Conservation (phyloP, 2,888 invertebrate species). For the Macrosoma leucophasiata region DNA sequence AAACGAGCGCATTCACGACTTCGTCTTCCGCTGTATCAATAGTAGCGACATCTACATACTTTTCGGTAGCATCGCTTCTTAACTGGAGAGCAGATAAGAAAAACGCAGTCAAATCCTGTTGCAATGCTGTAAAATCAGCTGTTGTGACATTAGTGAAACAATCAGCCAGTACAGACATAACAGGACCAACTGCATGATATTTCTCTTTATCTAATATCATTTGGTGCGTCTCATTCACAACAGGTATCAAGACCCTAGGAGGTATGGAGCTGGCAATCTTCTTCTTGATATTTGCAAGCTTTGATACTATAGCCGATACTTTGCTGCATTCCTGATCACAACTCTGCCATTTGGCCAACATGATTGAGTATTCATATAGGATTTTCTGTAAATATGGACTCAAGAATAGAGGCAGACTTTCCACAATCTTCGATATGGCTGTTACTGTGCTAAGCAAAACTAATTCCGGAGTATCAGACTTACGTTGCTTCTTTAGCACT, state of each 20-base stretch:
- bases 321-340: constrained; percentile 66
- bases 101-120: constrained; percentile 82
- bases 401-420: constrained; percentile 87
- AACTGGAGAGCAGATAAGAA: constrained; percentile 84
- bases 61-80: constrained; percentile 70
- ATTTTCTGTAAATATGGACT: constrained; percentile 89
- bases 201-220: constrained; percentile 75
- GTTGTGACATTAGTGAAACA: constrained; percentile 79
- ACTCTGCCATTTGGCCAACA: constrained; percentile 71
- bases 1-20: constrained; percentile 85
- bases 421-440: constrained; percentile 87
- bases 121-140: constrained; percentile 78
- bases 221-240: constrained; percentile 79
- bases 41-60: constrained; percentile 39
- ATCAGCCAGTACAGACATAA: constrained; percentile 86
- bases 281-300: constrained; percentile 77
- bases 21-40: constrained; percentile 81
- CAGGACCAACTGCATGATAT: constrained; percentile 78
- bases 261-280: constrained; percentile 82
- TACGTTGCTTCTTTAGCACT: constrained; percentile 77
- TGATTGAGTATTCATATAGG: constrained; percentile 77
- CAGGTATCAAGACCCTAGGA: constrained; percentile 85
- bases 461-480: constrained; percentile 75
- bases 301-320: constrained; percentile 70
- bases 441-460: constrained; percentile 84